Evolutionary conservation across 2,797 vertebrate species (phyloP), one percentile per base, ranked within the genome.

Genomic region (Adelosebastes latens): DNA sequence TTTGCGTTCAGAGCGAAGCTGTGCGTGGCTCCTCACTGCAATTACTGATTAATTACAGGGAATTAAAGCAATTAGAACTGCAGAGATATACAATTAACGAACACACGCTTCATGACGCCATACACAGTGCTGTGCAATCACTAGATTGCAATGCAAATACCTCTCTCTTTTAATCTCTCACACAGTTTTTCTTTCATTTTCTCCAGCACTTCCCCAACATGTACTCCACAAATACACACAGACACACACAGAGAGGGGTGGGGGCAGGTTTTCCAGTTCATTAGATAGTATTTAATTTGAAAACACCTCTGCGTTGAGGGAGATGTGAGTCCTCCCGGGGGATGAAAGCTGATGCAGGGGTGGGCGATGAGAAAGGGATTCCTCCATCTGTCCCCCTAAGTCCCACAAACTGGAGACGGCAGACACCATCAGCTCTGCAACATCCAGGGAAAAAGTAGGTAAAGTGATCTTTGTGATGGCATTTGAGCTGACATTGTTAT

Each of bases 41-140:
- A 96, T 96, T 96, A 96, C 95, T 92, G 94, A 96, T 96, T 96
- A 96, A 96, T 96, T 96, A 96, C 95, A 95, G 96, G 94, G 95
- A 96, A 96, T 96, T 96, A 94, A 96, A 96, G 94, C 95, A 96
- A 96, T 96, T 96, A 96, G 91, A 94, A 92, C 93, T 93, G 95
- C 95, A 95, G 94, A 96, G 95, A 95, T 96, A 94, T 96, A 96
- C 94, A 96, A 96, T 96, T 96, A 96, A 94, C 82, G 74, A 94
- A 94, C 94, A 93, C 93, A 92, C 92, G 91, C 90, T 96, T 96
- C 95, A 94, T 94, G 94, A 93, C 92, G 93, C 91, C 93, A 90
- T 91, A 86, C 91, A 85, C 89, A 88, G 91, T n/a, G 89, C 91
- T 85, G 91, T 91, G 86, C 92, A 91, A 91, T 92, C 91, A 90